Conservation (phyloP, 2,113 vertebrate genomes). For the Dipodomys spectabilis region DNA sequence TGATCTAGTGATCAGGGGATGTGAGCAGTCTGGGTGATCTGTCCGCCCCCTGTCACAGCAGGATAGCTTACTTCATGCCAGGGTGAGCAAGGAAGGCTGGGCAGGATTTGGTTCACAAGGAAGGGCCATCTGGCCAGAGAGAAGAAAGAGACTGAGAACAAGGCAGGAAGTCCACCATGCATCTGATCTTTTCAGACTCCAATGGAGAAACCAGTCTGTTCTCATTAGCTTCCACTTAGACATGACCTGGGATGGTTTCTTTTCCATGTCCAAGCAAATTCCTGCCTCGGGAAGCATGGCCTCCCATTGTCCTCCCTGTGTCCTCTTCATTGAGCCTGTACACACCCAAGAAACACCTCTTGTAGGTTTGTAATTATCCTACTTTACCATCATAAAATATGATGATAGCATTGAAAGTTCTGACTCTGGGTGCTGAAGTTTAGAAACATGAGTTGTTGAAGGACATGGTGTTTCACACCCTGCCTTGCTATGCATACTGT, state of each 20-base stretch:
- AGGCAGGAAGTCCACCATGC: not conserved
- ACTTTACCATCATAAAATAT: not conserved
- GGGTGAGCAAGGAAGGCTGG: not conserved
- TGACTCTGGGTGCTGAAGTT: not conserved
- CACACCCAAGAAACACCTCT: not conserved
- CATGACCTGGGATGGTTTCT: not conserved
- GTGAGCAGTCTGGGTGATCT: accelerated
- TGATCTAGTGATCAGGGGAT: not conserved
- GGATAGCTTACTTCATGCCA: too few relatives aligned
- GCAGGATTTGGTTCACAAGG: accelerated
- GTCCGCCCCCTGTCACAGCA: not conserved
- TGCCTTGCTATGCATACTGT: accelerated
- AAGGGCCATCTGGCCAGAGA: not conserved
- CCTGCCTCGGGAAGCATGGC: not conserved
- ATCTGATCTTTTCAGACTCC: not conserved
- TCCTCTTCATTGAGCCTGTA: not conserved
- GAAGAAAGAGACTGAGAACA: too few relatives aligned
- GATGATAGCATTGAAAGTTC: too few relatives aligned
- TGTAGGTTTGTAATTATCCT: not conserved
- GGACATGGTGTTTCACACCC: not conserved
- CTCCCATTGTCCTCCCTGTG: not conserved
- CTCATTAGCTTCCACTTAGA: not conserved
- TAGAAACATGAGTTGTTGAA: not conserved
- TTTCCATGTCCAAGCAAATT: not conserved
- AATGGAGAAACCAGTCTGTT: not conserved